phyloP scores from a whole-genome alignment of 2,888 invertebrate species.

The Kuschelorhynchus macadamiae region DNA sequence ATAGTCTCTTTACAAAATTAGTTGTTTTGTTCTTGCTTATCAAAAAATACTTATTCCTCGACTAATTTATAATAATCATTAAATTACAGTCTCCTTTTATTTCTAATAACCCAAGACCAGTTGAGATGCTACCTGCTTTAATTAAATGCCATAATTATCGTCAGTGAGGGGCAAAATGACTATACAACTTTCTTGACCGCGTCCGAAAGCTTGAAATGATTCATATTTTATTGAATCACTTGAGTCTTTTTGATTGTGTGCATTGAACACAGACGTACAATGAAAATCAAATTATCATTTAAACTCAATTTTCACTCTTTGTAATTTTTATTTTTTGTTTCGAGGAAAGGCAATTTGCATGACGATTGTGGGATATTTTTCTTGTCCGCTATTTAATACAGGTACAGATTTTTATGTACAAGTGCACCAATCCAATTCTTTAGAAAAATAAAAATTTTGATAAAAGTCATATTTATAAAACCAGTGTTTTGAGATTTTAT shows the following conservation, averaged over 20 bases:
- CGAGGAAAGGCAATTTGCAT: not conserved
- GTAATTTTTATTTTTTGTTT: constrained; percentile 4
- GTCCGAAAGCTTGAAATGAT: constrained; percentile 15
- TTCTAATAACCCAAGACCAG: no score
- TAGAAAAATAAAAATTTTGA: no score
- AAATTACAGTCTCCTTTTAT: no score
- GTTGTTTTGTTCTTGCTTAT: no score
- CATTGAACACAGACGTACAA: constrained; percentile 19
- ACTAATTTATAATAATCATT: no score
- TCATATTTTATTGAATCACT: constrained; percentile 30
- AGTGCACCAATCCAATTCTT: no score
- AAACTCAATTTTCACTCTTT: constrained; percentile 12
- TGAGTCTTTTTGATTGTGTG: constrained; percentile 23
- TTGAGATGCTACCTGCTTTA: not conserved
- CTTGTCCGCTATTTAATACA: no score
- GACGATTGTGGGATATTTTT: constrained; percentile 1
- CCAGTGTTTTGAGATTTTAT: no score
- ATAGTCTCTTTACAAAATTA: no score
- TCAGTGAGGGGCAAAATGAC: constrained; percentile 22
- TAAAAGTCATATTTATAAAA: no score
- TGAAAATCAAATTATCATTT: constrained; percentile 30
- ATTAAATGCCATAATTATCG: constrained; percentile 9
- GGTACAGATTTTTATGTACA: no score
- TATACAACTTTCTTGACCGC: constrained; percentile 21
- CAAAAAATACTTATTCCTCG: no score